Conservation (phyloP, 2,113 vertebrate genomes). For the Mionectes macconnelli region DNA sequence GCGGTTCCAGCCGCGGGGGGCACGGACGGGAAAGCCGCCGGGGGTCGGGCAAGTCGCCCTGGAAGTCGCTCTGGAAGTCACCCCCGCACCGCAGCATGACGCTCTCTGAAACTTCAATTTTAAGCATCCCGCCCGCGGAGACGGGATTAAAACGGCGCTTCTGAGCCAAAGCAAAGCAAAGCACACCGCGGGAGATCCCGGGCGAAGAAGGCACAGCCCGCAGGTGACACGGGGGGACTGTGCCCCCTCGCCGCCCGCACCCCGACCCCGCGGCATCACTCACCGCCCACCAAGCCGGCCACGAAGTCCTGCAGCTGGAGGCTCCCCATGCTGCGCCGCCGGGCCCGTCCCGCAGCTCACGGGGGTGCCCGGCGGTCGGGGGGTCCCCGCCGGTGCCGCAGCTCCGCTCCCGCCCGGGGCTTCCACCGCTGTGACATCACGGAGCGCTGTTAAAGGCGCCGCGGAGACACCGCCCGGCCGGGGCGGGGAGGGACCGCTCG, state of each 20-base stretch:
- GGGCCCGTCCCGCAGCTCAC: neutral
- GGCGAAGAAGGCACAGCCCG: neutral
- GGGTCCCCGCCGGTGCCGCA: neutral
- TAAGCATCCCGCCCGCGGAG: neutral
- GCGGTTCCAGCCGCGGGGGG: neutral
- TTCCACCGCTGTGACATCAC: neutral
- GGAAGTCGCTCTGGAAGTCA: fast-evolving
- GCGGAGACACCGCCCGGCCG: neutral
- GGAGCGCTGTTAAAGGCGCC: neutral
- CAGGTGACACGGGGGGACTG: fast-evolving
- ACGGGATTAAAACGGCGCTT: fast-evolving
- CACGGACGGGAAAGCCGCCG: neutral
- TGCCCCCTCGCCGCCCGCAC: no score
- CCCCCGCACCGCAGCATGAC: neutral
- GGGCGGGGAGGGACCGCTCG: neutral
- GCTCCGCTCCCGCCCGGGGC: neutral
- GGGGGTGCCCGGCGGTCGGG: neutral
- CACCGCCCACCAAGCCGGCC: constrained; percentile 79
- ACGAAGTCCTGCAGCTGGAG: constrained; percentile 72
- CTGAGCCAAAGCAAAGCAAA: neutral
- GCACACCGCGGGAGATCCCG: neutral
- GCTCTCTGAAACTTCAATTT: fast-evolving
- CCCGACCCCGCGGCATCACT: neutral
- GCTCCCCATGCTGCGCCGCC: constrained; percentile 1
- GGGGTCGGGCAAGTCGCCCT: fast-evolving